A percentile compares a stretch with the other conserved stretches of the same genome.
phyloP scores from a whole-genome alignment of 2,888 invertebrate genomes.

The Pardosa pseudoannulata region DNA sequence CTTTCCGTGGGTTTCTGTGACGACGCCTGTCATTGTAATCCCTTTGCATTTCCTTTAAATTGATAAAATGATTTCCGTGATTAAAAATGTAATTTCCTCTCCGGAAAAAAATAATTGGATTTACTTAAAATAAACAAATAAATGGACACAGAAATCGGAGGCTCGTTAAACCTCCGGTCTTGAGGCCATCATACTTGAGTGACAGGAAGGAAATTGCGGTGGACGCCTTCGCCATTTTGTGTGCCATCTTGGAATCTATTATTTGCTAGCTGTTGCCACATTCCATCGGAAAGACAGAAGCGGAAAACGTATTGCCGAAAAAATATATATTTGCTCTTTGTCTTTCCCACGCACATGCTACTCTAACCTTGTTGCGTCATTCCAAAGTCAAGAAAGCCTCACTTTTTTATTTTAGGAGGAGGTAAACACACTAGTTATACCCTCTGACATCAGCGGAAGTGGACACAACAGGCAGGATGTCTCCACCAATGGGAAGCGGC shows the following conservation, averaged over 20 bases:
- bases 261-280: not conserved
- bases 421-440: slow-evolving; percentile 39
- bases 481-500: slow-evolving; percentile 67
- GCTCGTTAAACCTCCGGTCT: too few relatives aligned
- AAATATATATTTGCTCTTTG: slow-evolving; percentile 1
- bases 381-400: slow-evolving; percentile 52
- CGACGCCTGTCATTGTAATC: too few relatives aligned
- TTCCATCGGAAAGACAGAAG: not conserved
- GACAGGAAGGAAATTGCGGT: not conserved
- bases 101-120: too few relatives aligned
- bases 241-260: not conserved
- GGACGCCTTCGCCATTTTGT: not conserved
- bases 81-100: too few relatives aligned
- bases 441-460: slow-evolving; percentile 61
- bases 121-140: too few relatives aligned
- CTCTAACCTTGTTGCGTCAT: slow-evolving; percentile 50
- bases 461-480: slow-evolving; percentile 64
- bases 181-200: not conserved
- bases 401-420: slow-evolving; percentile 20
- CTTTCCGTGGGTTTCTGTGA: too few relatives aligned
- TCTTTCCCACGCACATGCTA: slow-evolving; percentile 9
- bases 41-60: too few relatives aligned
- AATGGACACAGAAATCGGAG: too few relatives aligned
- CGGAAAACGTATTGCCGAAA: not conserved
- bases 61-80: too few relatives aligned